Evolutionary conservation across 2,888 invertebrate genomes (phyloP).

Genomic region (Luperina nickerlii): DNA sequence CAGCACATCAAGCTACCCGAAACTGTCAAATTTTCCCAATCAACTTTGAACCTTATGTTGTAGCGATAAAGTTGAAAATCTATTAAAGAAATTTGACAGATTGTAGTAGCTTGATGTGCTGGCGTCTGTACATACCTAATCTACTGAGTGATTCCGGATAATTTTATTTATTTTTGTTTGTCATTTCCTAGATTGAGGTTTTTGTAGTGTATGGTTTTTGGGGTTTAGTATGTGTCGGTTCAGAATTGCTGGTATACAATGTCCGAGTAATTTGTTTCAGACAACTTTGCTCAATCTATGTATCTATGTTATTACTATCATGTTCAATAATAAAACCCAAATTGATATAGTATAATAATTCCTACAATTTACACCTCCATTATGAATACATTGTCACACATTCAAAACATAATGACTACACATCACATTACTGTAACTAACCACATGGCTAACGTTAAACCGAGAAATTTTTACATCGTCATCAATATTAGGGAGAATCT

Average conservation of each 20-base stretch:
- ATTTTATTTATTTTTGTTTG: constrained; percentile 70
- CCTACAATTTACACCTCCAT: not conserved
- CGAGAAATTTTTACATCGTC: constrained; percentile 66
- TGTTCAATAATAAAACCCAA: not conserved
- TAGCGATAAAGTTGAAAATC: too few species aligned
- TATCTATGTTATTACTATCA: not conserved
- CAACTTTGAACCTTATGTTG: too few species aligned
- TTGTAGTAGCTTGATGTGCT: too few species aligned
- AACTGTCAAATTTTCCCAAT: too few species aligned
- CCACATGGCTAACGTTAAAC: constrained; percentile 39
- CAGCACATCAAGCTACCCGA: too few species aligned
- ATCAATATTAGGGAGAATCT: constrained; percentile 70
- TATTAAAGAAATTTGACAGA: too few species aligned
- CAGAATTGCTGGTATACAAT: constrained; percentile 13
- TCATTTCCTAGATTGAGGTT: constrained; percentile 40
- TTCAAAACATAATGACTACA: constrained; percentile 39
- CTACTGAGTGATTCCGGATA: constrained; percentile 78
- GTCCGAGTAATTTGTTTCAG: not conserved
- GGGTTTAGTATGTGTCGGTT: not conserved
- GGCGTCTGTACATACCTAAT: constrained; percentile 65
- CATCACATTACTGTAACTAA: constrained; percentile 45
- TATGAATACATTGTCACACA: constrained; percentile 1
- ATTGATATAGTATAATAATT: not conserved
- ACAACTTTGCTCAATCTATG: not conserved
- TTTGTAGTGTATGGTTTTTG: constrained; percentile 14